Base-by-base conservation (phyloP, 2,797 vertebrate species). In the Smutsia temminckii region DNA sequence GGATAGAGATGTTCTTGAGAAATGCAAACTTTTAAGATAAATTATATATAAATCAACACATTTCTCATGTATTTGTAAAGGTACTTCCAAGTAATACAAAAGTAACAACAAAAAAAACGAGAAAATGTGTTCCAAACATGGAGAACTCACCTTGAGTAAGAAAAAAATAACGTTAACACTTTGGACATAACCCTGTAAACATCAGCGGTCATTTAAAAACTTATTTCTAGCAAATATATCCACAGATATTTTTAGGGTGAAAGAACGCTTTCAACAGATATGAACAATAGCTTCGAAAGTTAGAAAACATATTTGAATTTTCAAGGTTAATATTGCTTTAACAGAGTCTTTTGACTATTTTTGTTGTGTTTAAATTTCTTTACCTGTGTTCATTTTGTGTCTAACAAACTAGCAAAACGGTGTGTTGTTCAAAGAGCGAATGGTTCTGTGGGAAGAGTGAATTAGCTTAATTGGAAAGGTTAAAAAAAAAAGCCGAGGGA, bases 51-150 rank as follows among this genome's bases (percentile, higher is more conserved):
- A 81, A 46, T 85, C 53, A 86, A 95, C 3, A 5, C 57, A 72
- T 68, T 85, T 96, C 89, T 94, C 34, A 93, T 84, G 40, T 83
- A 89, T 77, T 84, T 93, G 71, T 71, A 85, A 96, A 92, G 49
- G 42, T 71, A 59, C 23, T 49, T 91, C 32, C 77, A 95, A 81
- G 55, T 66, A 92, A 87, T 42, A 63, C 34, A 78, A 69, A 93
- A 74, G 32, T 72, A 57, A 90, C 51, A 57, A 51, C 25, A 83
- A 69, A 29, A 94, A 78, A 94, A 85, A 59, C 51, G 72, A 91
- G 59, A 78, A 88, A 93, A 84, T 23, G 40, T 1, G 1, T 51
- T 71, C 14, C 29, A 3, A 92, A 94, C 71, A 25, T 83, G 88
- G 51, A 93, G 49, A 95, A 93, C 93, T 93, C 75, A 93, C 80